Evolutionary conservation across 2,888 invertebrate species (phyloP).

Genomic region (Osmoderma eremita): DNA sequence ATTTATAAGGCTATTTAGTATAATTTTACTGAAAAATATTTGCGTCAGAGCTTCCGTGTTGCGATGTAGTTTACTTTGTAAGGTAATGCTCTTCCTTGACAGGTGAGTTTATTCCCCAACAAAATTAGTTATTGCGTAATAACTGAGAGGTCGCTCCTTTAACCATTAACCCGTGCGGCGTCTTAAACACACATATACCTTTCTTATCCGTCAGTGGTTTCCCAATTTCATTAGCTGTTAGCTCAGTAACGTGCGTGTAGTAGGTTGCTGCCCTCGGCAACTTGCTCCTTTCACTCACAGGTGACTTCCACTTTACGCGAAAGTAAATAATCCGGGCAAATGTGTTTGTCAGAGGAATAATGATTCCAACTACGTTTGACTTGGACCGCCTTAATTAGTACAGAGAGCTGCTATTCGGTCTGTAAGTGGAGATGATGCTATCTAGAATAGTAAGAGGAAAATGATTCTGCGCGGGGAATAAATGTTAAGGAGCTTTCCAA

Average conservation of each 20-base stretch:
- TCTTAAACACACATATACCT: constrained; percentile 22
- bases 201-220: constrained; percentile 22
- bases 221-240: constrained; percentile 23
- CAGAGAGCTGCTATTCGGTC: background rate
- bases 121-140: background rate
- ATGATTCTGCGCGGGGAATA: constrained; percentile 25
- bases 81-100: too few relatives aligned
- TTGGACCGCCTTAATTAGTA: constrained; percentile 33
- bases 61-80: too few relatives aligned
- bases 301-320: constrained; percentile 34
- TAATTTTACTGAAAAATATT: too few relatives aligned
- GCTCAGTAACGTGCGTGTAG: constrained; percentile 9
- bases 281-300: constrained; percentile 30
- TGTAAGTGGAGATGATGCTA: background rate
- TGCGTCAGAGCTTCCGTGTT: too few relatives aligned
- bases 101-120: too few relatives aligned
- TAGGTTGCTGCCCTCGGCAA: constrained; percentile 26
- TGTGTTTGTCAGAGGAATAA: constrained; percentile 35
- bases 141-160: constrained; percentile 2
- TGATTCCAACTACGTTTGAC: constrained; percentile 37
- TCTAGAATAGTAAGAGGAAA: constrained; percentile 10
- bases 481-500: constrained; percentile 33
- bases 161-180: constrained; percentile 12
- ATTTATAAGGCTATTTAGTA: too few relatives aligned
- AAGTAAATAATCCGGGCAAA: constrained; percentile 37